A percentile compares a stretch with the other conserved stretches of the same genome.
phyloP scores from a whole-genome alignment of 2,797 vertebrate species.

The Huso huso region DNA sequence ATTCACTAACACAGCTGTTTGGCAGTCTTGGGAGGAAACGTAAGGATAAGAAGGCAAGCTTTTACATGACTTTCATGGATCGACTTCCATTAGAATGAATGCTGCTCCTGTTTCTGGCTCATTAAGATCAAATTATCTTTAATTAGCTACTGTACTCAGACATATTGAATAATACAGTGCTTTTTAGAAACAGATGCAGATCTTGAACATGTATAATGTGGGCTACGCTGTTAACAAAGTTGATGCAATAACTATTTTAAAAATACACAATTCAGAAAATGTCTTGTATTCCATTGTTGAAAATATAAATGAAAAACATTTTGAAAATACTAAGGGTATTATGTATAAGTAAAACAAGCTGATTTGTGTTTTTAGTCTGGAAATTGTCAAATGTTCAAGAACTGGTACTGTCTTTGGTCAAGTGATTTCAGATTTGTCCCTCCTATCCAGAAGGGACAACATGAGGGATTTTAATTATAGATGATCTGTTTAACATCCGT shows the following conservation, averaged over 20 bases:
- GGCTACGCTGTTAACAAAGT: conserved; percentile 26
- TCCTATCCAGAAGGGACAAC: no score
- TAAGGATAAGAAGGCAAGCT: conserved; percentile 55
- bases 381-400: no score
- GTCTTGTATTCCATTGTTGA: not conserved
- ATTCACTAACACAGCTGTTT: conserved; percentile 63
- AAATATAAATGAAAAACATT: not conserved
- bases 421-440: no score
- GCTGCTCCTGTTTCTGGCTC: conserved; percentile 81
- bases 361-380: no score
- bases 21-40: conserved; percentile 52
- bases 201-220: conserved; percentile 22
- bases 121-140: conserved; percentile 95
- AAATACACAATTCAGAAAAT: not conserved
- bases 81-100: conserved; percentile 77
- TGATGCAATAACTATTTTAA: conserved; percentile 27
- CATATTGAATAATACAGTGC: conserved; percentile 72
- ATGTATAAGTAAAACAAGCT: no score
- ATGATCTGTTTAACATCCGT: no score
- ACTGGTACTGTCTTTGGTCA: no score
- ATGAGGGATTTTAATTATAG: no score
- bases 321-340: no score
- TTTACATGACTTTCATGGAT: conserved; percentile 86
- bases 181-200: conserved; percentile 49
- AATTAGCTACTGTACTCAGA: conserved; percentile 75